Percentiles rank a stretch among this genome's conserved stretches.
Conservation (phyloP, 2,797 vertebrate genomes). For the Pyrocephalus nanus region DNA sequence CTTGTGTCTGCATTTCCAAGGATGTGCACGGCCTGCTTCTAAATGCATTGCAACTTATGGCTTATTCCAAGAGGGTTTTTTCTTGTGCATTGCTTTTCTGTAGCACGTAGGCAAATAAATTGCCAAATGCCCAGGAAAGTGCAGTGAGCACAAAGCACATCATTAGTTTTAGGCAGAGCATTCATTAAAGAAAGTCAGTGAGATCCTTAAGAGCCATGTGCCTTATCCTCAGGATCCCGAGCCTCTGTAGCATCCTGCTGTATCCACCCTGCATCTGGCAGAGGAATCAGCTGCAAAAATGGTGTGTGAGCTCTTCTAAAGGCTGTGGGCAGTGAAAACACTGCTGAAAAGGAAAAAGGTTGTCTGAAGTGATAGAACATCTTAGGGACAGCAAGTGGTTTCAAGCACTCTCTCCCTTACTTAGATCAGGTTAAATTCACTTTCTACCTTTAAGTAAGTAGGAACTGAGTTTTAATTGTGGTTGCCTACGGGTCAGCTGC, state of each 20-base stretch:
- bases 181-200: background rate
- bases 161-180: conserved; percentile 9
- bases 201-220: background rate
- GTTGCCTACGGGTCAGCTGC: conserved; percentile 10
- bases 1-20: background rate
- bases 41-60: background rate
- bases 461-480: conserved; percentile 58
- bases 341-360: background rate
- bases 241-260: background rate
- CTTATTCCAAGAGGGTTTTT: background rate
- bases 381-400: background rate
- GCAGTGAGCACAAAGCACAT: background rate
- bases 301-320: background rate
- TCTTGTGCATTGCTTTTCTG: background rate
- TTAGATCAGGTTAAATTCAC: conserved; percentile 36
- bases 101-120: background rate
- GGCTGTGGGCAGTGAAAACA: background rate
- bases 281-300: background rate
- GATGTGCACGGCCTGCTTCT: background rate
- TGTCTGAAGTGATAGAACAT: background rate
- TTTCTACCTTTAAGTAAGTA: background rate
- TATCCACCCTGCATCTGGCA: background rate
- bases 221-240: background rate
- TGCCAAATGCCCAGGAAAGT: background rate
- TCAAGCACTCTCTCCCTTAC: background rate